Evolutionary conservation across 2,888 invertebrate species (phyloP).

Genomic region (Tipula helvola): DNA sequence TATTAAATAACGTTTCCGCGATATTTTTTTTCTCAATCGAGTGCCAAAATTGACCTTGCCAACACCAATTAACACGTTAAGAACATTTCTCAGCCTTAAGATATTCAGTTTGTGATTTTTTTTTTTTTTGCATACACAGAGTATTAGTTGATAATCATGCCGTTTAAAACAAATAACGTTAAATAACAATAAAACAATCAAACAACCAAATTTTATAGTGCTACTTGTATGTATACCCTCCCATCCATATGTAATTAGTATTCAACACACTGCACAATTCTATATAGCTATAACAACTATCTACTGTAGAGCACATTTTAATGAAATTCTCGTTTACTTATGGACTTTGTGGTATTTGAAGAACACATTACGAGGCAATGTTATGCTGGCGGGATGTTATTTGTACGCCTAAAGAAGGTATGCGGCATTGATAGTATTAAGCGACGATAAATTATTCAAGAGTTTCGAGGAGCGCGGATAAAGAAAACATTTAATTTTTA

Average conservation of each 20-base stretch:
- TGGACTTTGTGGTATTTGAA: background rate
- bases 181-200: background rate
- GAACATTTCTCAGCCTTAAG: background rate
- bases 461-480: background rate
- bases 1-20: background rate
- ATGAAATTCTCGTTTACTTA: background rate
- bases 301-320: background rate
- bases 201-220: background rate
- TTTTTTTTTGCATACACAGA: background rate
- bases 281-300: background rate
- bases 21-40: background rate
- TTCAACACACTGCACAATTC: background rate
- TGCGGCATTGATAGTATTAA: background rate
- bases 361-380: background rate
- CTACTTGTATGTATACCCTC: background rate
- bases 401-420: background rate
- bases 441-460: background rate
- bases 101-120: background rate
- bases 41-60: background rate
- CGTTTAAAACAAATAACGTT: background rate
- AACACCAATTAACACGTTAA: background rate
- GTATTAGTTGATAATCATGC: background rate
- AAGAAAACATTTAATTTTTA: background rate
- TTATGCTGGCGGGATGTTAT: background rate
- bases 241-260: background rate